Percentiles rank a stretch among this genome's conserved stretches.
phyloP scores from a whole-genome alignment of 2,888 invertebrate species.

The Syrphus vitripennis region DNA sequence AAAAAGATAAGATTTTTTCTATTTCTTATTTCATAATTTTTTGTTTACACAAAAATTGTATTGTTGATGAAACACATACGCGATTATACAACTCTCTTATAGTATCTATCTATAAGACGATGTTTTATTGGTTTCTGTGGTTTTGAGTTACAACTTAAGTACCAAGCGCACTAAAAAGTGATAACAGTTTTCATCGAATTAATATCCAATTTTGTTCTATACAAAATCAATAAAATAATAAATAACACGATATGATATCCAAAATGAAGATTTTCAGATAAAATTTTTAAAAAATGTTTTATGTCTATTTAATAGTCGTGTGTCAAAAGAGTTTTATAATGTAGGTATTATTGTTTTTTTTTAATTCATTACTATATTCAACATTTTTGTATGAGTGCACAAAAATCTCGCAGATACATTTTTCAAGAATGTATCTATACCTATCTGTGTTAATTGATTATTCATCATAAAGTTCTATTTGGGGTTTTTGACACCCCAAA shows the following conservation, averaged over 20 bases:
- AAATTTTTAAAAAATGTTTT: no score
- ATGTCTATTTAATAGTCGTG: no score
- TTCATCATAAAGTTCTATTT: no score
- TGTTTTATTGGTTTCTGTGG: constrained; percentile 10
- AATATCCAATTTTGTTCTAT: constrained; percentile 36
- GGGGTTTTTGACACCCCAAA: no score
- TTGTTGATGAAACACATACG: not conserved
- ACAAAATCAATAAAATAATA: constrained; percentile 52
- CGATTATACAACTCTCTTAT: not conserved
- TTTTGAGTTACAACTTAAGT: constrained; percentile 55
- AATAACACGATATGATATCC: constrained; percentile 23
- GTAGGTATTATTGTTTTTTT: no score
- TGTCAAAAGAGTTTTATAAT: no score
- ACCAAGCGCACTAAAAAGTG: constrained; percentile 2
- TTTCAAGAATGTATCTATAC: no score
- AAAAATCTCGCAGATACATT: no score
- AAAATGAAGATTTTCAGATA: not conserved
- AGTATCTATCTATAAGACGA: not conserved
- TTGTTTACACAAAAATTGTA: not conserved
- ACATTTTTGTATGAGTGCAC: no score
- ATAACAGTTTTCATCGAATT: constrained; percentile 64
- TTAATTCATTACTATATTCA: no score
- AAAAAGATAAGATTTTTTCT: constrained; percentile 15
- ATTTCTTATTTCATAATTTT: constrained; percentile 53
- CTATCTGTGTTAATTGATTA: no score